Conservation (phyloP, 2,888 invertebrate species). For the Pharmacophagus antenor region DNA sequence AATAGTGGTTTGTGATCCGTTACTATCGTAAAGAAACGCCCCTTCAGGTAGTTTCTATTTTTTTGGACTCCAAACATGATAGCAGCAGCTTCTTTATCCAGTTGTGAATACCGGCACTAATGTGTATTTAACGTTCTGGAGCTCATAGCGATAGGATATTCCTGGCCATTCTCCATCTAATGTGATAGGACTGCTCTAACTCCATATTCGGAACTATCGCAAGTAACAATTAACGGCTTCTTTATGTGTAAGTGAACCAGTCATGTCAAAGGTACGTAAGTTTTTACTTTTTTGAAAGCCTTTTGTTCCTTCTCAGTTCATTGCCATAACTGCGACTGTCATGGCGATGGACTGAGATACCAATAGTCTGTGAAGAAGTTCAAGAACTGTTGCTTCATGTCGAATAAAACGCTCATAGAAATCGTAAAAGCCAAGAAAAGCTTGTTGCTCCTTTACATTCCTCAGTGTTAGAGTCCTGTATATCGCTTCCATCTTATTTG, state of each 20-base stretch:
- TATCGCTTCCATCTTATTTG: no score
- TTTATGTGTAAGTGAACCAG: slow-evolving; percentile 34
- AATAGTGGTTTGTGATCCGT: slow-evolving; percentile 36
- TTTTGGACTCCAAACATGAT: slow-evolving; percentile 19
- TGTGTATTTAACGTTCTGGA: slow-evolving; percentile 33
- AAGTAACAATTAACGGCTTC: slow-evolving; percentile 29
- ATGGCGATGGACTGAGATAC: no score
- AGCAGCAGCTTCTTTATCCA: slow-evolving; percentile 34
- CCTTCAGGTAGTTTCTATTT: slow-evolving; percentile 15
- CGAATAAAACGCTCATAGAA: no score
- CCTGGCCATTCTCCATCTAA: slow-evolving; percentile 28
- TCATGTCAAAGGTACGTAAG: no score
- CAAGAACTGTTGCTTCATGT: no score
- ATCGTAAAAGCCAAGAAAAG: no score
- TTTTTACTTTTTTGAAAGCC: no score
- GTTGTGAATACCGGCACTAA: slow-evolving; percentile 32
- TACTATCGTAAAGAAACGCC: slow-evolving; percentile 18
- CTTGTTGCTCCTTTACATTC: no score
- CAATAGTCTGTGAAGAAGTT: no score
- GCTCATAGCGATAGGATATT: slow-evolving; percentile 31
- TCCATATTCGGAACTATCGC: slow-evolving; percentile 36
- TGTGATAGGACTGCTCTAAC: slow-evolving; percentile 32
- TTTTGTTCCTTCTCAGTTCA: no score
- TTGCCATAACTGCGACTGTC: no score
- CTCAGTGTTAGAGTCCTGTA: no score